Percentiles rank a stretch among this genome's conserved stretches.
These are phyloP conservation scores for Phalacrocorax brasilianus DNA, from an alignment of 2,113 vertebrate genomes.

Conservation along the genomic window DNA sequence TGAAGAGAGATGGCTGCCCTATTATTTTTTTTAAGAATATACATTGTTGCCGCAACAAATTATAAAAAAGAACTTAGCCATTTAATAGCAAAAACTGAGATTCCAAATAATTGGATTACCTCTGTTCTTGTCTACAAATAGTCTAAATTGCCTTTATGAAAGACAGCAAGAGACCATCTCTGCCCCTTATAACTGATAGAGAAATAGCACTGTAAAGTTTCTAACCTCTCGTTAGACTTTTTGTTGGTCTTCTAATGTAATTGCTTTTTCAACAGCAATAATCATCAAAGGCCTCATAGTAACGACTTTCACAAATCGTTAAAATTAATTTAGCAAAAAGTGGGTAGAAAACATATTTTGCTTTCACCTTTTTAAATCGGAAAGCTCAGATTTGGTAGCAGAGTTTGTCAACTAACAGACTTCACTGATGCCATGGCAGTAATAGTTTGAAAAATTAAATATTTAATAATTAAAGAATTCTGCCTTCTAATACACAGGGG, in stretches of 20 bases:
- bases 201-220: not conserved
- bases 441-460: not conserved
- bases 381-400: not conserved
- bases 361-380: not conserved
- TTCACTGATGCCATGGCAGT: not conserved
- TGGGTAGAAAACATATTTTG: not conserved
- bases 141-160: not conserved
- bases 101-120: not conserved
- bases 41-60: not conserved
- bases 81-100: not conserved
- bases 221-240: not conserved
- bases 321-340: not conserved
- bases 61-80: not conserved
- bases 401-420: not conserved
- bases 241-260: not conserved
- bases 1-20: not conserved
- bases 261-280: not conserved
- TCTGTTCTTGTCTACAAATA: not conserved
- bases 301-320: not conserved
- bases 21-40: not conserved
- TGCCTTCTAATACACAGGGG: not conserved
- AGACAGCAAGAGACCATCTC: not conserved
- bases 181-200: not conserved
- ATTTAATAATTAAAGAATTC: not conserved
- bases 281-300: not conserved